These are phyloP conservation scores for Actenoides lindsayi DNA, from an alignment of 2,113 vertebrate genomes.

Conservation along the genomic window DNA sequence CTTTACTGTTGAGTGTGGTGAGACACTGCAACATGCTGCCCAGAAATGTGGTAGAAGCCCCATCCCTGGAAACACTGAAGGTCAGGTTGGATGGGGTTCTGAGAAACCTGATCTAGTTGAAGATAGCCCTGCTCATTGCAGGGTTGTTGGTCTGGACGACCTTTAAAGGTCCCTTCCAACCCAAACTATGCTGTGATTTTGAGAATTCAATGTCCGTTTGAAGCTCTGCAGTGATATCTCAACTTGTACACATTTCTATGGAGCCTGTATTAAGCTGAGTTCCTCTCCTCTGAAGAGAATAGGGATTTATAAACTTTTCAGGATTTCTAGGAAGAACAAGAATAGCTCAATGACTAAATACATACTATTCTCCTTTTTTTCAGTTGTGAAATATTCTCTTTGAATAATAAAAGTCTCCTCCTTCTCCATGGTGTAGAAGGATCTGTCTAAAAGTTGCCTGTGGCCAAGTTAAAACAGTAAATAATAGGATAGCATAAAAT, in stretches of 20 bases:
- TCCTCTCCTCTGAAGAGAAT: neutral
- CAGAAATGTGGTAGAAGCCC: neutral
- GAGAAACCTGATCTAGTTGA: neutral
- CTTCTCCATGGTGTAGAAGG: neutral
- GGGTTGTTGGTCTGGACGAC: neutral
- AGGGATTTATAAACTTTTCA: neutral
- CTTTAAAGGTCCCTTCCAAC: neutral
- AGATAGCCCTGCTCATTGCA: neutral
- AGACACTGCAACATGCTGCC: neutral
- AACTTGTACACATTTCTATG: neutral
- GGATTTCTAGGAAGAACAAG: neutral
- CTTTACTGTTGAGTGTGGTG: neutral
- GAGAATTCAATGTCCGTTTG: neutral
- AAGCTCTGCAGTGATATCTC: neutral
- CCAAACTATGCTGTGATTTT: neutral
- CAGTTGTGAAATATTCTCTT: neutral
- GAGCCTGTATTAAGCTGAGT: neutral
- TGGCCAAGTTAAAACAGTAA: neutral
- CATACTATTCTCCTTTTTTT: neutral
- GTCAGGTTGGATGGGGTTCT: neutral
- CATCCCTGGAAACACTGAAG: neutral
- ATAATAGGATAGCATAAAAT: neutral
- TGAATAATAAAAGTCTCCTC: neutral
- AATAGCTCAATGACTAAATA: neutral
- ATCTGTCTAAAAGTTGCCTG: neutral